Percentiles rank a stretch among this genome's conserved stretches.
Evolutionary conservation across 2,113 vertebrate species (phyloP).

Genomic region (Crotalus tigris): DNA sequence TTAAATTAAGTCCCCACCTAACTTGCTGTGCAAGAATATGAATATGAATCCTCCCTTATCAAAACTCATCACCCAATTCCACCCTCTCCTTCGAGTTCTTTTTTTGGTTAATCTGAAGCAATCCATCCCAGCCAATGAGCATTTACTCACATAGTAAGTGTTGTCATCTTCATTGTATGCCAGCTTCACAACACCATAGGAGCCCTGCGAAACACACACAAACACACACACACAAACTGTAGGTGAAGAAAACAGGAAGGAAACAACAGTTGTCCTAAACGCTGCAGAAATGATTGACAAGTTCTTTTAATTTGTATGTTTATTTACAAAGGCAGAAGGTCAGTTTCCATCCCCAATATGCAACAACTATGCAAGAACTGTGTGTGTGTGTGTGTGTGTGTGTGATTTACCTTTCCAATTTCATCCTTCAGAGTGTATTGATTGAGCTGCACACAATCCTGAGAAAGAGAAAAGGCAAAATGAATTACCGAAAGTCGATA

Average conservation of each 20-base stretch:
- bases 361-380: background rate
- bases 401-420: conserved; percentile 88
- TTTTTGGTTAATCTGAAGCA: background rate
- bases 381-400: background rate
- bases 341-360: background rate
- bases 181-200: conserved; percentile 97
- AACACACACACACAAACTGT: background rate
- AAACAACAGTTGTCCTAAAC: background rate
- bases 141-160: conserved; percentile 92
- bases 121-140: background rate
- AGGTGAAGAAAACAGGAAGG: background rate
- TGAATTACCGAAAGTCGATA: background rate
- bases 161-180: conserved; percentile 98
- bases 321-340: background rate
- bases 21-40: background rate
- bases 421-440: conserved; percentile 98
- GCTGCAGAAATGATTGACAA: no score
- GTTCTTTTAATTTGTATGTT: background rate
- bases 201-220: conserved; percentile 75
- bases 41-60: background rate
- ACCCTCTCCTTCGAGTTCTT: background rate
- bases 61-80: background rate
- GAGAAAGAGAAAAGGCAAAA: conserved; percentile 16
- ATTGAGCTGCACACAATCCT: conserved; percentile 98
- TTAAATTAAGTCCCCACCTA: background rate